phyloP scores from a whole-genome alignment of 2,888 invertebrate genomes.

The Eristalis tenax region DNA sequence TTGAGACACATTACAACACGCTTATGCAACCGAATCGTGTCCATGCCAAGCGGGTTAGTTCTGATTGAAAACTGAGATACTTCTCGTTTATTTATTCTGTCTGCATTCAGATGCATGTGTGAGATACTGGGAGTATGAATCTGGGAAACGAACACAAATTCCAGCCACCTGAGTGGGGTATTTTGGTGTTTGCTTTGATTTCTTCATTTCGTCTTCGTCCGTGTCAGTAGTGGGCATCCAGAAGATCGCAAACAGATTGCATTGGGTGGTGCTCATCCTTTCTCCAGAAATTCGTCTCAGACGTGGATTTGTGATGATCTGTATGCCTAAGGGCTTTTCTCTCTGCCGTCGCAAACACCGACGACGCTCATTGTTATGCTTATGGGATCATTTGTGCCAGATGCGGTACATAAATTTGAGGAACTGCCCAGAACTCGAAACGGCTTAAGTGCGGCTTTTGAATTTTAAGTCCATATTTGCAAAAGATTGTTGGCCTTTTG shows the following conservation, averaged over 20 bases:
- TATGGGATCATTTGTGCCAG: conserved; percentile 4
- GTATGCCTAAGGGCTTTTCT: neutral
- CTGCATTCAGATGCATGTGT: conserved; percentile 12
- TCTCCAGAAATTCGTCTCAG: neutral
- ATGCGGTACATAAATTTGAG: conserved; percentile 3
- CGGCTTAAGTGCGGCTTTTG: neutral
- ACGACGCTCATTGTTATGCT: neutral
- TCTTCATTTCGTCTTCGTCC: neutral
- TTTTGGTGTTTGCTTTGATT: neutral
- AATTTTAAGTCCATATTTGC: neutral
- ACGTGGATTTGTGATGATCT: neutral
- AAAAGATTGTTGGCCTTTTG: neutral
- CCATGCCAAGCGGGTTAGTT: neutral
- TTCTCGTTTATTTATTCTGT: conserved; percentile 20
- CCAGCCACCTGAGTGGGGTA: neutral
- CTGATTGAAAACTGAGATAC: neutral
- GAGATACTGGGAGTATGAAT: conserved; percentile 11
- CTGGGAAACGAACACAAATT: neutral
- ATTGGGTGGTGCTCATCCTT: neutral
- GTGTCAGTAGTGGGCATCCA: neutral
- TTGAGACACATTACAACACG: neutral
- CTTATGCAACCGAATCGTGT: neutral
- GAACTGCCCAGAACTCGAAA: neutral
- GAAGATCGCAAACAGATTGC: neutral
- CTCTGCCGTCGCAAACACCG: neutral